phyloP scores from a whole-genome alignment of 2,888 invertebrate genomes.

The Papilio protenor region DNA sequence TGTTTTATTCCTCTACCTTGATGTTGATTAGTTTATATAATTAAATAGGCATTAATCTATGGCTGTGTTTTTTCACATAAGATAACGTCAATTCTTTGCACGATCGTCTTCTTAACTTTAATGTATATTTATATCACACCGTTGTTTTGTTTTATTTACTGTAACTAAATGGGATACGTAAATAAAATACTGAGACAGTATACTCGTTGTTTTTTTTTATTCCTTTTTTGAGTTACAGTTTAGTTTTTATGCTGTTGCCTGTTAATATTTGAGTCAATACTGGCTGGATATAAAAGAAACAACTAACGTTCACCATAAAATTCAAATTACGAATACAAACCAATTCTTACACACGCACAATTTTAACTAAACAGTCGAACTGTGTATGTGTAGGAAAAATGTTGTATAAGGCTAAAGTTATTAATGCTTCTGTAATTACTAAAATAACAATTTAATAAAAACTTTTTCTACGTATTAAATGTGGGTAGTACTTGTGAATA shows the following conservation, averaged over 20 bases:
- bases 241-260: too few species aligned
- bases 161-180: conserved; percentile 78
- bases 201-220: conserved; percentile 40
- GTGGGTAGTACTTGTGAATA: conserved; percentile 7
- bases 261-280: background rate
- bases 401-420: background rate
- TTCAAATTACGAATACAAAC: background rate
- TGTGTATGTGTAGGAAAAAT: too few species aligned
- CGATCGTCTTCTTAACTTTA: conserved; percentile 74
- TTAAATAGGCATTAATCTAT: conserved; percentile 75
- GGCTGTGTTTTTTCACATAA: conserved; percentile 82
- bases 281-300: background rate
- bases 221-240: background rate
- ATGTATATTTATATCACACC: conserved; percentile 74
- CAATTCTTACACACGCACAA: too few species aligned
- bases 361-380: too few species aligned
- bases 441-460: background rate
- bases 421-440: background rate
- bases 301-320: background rate
- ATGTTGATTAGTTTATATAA: conserved; percentile 61
- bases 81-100: conserved; percentile 83
- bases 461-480: background rate
- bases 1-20: conserved; percentile 46
- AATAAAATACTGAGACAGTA: conserved; percentile 71
- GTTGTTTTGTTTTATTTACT: conserved; percentile 70